These are phyloP conservation scores for Esox lucius DNA, from an alignment of 2,797 vertebrate genomes.

Conservation along the genomic window DNA sequence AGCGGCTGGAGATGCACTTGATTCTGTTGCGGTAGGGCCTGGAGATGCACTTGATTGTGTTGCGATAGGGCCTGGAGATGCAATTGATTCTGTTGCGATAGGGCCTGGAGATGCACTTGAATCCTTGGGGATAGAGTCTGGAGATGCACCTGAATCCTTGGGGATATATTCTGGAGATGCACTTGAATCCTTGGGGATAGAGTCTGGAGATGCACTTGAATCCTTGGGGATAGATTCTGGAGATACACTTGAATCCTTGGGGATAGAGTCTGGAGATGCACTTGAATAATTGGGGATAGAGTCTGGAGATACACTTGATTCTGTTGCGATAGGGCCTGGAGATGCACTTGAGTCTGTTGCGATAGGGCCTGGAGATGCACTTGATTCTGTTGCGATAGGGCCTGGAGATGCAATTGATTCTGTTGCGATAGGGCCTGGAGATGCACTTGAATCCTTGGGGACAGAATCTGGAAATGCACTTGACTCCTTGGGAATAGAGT, in stretches of 20 bases:
- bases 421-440: background rate
- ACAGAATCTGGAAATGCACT: background rate
- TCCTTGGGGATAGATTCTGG: constrained; percentile 1
- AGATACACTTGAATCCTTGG: constrained; percentile 12
- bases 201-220: constrained; percentile 21
- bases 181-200: constrained; percentile 1
- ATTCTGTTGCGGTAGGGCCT: constrained; percentile 6
- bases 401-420: constrained; percentile 12
- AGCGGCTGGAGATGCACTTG: constrained; percentile 6
- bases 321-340: background rate
- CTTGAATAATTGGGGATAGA: constrained; percentile 18
- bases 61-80: constrained; percentile 10
- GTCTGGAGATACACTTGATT: background rate
- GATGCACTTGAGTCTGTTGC: constrained; percentile 22
- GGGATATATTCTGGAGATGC: no score
- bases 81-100: constrained; percentile 16
- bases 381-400: constrained; percentile 17
- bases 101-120: constrained; percentile 4
- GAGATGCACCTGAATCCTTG: background rate
- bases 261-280: background rate
- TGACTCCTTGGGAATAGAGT: no score
- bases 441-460: constrained; percentile 19
- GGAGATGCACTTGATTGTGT: constrained; percentile 15
- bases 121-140: constrained; percentile 6
- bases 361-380: constrained; percentile 5